Conservation (phyloP, 2,888 invertebrate species). For the Rosalia funebris region DNA sequence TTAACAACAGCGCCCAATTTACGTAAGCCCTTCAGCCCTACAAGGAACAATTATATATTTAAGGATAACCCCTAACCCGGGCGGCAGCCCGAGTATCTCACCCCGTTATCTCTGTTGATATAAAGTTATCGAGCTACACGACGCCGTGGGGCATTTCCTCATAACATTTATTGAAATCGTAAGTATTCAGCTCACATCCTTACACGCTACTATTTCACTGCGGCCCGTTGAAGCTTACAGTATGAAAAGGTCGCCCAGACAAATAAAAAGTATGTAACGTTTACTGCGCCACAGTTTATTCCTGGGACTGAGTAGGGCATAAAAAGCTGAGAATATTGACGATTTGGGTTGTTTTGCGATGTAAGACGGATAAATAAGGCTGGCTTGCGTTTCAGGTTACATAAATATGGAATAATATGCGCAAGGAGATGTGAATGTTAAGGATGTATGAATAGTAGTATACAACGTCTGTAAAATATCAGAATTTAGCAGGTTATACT, state of each 20-base stretch:
- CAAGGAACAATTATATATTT: slow-evolving; percentile 1
- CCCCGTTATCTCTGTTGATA: slow-evolving; percentile 1
- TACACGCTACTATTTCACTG: slow-evolving; percentile 10
- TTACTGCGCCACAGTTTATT: slow-evolving; percentile 1
- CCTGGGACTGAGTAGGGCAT: neutral
- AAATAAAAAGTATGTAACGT: slow-evolving; percentile 11
- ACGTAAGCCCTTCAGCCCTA: neutral
- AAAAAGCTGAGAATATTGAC: neutral
- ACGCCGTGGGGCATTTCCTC: neutral
- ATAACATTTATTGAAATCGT: slow-evolving; percentile 18
- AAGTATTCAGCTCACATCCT: slow-evolving; percentile 25
- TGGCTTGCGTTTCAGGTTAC: no score
- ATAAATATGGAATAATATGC: no score
- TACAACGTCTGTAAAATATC: no score
- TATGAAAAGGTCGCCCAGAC: neutral
- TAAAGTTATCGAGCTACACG: slow-evolving; percentile 7
- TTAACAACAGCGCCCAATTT: neutral
- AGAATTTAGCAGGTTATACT: no score
- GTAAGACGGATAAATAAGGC: neutral
- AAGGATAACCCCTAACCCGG: neutral
- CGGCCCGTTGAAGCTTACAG: neutral
- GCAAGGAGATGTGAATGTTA: no score
- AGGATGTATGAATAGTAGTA: no score
- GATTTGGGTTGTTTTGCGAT: neutral
- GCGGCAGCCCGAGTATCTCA: neutral